phyloP scores from a whole-genome alignment of 2,797 vertebrate genomes.

The Dendrocincla fuliginosa region DNA sequence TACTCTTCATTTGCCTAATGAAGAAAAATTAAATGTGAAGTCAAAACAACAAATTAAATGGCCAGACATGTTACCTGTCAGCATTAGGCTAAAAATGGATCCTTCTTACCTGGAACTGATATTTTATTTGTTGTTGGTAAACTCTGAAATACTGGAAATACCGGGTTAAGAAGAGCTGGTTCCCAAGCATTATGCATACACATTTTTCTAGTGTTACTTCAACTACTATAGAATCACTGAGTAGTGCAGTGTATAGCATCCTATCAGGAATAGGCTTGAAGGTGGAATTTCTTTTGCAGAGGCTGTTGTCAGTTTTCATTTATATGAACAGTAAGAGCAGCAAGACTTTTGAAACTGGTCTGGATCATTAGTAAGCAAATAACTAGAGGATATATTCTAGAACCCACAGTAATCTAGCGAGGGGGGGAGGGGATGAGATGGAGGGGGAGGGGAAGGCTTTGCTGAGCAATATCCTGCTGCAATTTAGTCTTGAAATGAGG shows the following conservation, averaged over 20 bases:
- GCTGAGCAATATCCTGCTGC: conserved; percentile 28
- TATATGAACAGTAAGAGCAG: neutral
- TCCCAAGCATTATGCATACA: neutral
- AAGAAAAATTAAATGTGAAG: neutral
- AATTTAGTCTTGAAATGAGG: conserved; percentile 57
- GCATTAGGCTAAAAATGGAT: neutral
- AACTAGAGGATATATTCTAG: conserved; percentile 50
- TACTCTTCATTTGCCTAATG: neutral
- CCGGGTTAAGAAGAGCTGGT: neutral
- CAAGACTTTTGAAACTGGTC: neutral
- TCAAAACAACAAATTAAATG: neutral
- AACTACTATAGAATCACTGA: neutral
- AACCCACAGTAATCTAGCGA: neutral
- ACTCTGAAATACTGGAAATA: neutral
- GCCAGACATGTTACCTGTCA: neutral
- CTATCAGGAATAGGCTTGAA: neutral
- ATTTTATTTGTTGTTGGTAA: neutral
- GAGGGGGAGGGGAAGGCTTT: neutral
- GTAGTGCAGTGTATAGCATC: neutral
- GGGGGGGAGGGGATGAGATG: neutral
- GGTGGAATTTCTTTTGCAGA: neutral
- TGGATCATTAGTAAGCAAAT: conserved; percentile 45
- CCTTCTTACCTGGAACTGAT: neutral
- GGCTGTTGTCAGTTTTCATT: fast-evolving
- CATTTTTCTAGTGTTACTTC: neutral